phyloP scores from a whole-genome alignment of 2,888 invertebrate genomes.

The Danaus chrysippus region DNA sequence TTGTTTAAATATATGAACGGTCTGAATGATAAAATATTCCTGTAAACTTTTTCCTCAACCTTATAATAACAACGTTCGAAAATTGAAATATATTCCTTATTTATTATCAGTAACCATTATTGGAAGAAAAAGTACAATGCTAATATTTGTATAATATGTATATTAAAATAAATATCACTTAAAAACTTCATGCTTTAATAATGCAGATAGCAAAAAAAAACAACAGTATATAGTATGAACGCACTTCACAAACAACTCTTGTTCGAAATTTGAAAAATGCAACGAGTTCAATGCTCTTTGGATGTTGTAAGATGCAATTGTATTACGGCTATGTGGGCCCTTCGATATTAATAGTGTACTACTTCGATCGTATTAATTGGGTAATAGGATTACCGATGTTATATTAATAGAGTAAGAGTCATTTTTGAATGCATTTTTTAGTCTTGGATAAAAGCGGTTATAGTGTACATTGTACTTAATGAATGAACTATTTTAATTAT shows the following conservation, averaged over 20 bases:
- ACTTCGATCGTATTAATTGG: constrained; percentile 8
- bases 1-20: too few species aligned
- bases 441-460: not conserved
- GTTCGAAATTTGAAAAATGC: constrained; percentile 23
- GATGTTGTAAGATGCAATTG: constrained; percentile 24
- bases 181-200: too few species aligned
- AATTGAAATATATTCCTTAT: too few species aligned
- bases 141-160: too few species aligned
- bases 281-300: constrained; percentile 28
- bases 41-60: too few species aligned
- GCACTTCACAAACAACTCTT: not conserved
- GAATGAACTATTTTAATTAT: constrained; percentile 6
- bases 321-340: constrained; percentile 27
- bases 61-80: too few species aligned
- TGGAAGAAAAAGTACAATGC: too few species aligned
- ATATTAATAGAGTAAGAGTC: not conserved
- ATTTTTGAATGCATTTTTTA: constrained; percentile 2
- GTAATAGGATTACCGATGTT: constrained; percentile 2
- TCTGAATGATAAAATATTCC: too few species aligned
- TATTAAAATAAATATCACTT: too few species aligned
- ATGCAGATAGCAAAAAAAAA: too few species aligned
- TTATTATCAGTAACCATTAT: too few species aligned
- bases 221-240: not conserved
- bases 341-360: constrained; percentile 28
- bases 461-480: not conserved